A percentile compares a stretch with the other conserved stretches of the same genome.
Conservation (phyloP, 2,797 vertebrate species). For the Tenualosa ilisha region DNA sequence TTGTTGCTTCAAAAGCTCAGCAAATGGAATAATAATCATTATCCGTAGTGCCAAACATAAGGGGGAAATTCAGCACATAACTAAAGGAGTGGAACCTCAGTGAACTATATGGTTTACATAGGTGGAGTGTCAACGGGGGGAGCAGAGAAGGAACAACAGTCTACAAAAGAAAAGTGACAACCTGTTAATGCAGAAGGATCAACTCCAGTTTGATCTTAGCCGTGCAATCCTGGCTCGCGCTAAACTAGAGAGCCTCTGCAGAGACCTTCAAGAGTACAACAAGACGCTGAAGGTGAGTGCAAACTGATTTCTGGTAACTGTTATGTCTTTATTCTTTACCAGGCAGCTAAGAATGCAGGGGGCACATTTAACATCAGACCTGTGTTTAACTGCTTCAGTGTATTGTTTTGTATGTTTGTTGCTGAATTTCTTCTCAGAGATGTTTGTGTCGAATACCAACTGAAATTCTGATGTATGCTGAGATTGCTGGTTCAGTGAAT, state of each 20-base stretch:
- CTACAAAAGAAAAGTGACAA: slow-evolving; percentile 79
- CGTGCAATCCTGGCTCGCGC: slow-evolving; percentile 80
- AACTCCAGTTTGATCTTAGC: slow-evolving; percentile 82
- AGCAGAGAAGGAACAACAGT: slow-evolving; percentile 77
- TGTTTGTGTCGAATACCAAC: no score
- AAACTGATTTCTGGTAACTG: not conserved
- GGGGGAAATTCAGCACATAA: not conserved
- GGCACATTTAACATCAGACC: no score
- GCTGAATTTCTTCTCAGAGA: no score
- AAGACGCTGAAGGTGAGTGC: slow-evolving; percentile 60
- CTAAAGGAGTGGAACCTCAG: not conserved
- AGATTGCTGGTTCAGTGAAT: no score
- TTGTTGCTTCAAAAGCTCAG: not conserved
- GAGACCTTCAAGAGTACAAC: slow-evolving; percentile 90
- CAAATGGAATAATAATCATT: not conserved
- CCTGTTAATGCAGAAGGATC: slow-evolving; percentile 82
- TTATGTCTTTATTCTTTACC: slow-evolving; percentile 26
- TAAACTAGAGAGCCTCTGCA: slow-evolving; percentile 87
- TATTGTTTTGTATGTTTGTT: no score
- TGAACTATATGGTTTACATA: slow-evolving; percentile 48
- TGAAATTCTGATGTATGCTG: no score
- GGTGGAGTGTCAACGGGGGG: slow-evolving; percentile 76
- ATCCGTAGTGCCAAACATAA: no score
- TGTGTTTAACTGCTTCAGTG: no score
- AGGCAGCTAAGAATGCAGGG: not conserved